Evolutionary conservation across 2,797 vertebrate species (phyloP).

Genomic region (Microchirus variegatus): DNA sequence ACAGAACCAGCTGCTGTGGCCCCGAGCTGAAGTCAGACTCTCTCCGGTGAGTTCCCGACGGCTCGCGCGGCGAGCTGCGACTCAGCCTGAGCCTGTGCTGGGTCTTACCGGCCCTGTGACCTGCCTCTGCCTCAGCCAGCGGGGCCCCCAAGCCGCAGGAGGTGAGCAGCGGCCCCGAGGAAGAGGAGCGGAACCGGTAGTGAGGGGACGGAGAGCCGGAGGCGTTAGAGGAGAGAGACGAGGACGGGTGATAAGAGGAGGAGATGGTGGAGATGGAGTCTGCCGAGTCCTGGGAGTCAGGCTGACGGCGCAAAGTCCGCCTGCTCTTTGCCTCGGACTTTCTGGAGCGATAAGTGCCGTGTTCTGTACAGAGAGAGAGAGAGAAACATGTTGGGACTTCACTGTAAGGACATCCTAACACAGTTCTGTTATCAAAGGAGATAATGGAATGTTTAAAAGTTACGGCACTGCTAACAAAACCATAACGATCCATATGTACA

Average conservation of each 20-base stretch:
- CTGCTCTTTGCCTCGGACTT: conserved; percentile 80
- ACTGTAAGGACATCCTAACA: too few relatives aligned
- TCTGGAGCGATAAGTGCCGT: conserved; percentile 63
- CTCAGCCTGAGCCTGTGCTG: conserved; percentile 90
- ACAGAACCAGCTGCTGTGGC: conserved; percentile 88
- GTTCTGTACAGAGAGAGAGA: conserved; percentile 47
- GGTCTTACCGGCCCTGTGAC: conserved; percentile 83
- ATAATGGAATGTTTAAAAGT: too few relatives aligned
- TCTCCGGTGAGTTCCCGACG: conserved; percentile 78
- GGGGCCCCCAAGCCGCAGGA: conserved; percentile 65
- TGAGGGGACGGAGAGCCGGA: conserved; percentile 69
- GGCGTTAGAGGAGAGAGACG: conserved; percentile 76
- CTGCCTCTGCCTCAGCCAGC: conserved; percentile 60
- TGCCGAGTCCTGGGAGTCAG: conserved; percentile 77
- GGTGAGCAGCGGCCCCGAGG: conserved; percentile 87
- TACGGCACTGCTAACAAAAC: background rate
- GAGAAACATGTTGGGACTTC: too few relatives aligned
- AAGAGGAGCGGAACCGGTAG: conserved; percentile 91
- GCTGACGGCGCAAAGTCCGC: conserved; percentile 81
- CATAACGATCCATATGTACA: too few relatives aligned
- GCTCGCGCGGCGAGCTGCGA: conserved; percentile 88
- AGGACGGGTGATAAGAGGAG: conserved; percentile 79
- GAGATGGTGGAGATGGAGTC: conserved; percentile 79
- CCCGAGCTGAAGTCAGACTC: conserved; percentile 82
- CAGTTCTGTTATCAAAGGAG: too few relatives aligned